phyloP scores from a whole-genome alignment of 2,113 vertebrate genomes.

The Oplegnathus fasciatus region DNA sequence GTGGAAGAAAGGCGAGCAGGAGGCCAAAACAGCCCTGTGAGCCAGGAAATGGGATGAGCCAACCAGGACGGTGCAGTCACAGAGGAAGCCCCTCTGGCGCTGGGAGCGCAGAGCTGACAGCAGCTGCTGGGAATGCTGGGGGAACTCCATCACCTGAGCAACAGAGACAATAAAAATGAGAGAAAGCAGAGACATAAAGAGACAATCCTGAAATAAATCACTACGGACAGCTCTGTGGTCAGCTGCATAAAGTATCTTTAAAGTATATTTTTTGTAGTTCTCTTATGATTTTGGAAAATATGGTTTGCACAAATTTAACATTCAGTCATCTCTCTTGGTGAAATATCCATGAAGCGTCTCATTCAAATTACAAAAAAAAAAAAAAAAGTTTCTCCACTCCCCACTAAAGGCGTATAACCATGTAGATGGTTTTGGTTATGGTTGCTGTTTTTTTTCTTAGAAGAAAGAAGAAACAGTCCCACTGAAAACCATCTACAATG shows the following conservation, averaged over 20 bases:
- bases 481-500: too few relatives aligned
- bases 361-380: background rate
- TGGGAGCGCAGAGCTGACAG: conserved; percentile 91
- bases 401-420: background rate
- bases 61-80: conserved; percentile 93
- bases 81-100: conserved; percentile 93
- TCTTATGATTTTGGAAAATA: background rate
- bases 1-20: conserved; percentile 95
- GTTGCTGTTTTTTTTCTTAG: too few relatives aligned
- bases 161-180: background rate
- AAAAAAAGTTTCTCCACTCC: background rate
- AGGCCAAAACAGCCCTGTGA: conserved; percentile 92
- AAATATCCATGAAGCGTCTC: background rate
- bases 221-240: background rate
- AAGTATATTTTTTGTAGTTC: background rate
- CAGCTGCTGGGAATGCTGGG: conserved; percentile 92
- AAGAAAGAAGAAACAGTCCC: too few relatives aligned
- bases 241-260: background rate
- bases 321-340: background rate
- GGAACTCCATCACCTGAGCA: conserved; percentile 90
- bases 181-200: background rate
- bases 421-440: background rate
- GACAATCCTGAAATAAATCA: background rate
- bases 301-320: background rate
- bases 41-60: conserved; percentile 90